Conservation (phyloP, 2,888 invertebrate genomes). For the Pollenia griseotomentosa region DNA sequence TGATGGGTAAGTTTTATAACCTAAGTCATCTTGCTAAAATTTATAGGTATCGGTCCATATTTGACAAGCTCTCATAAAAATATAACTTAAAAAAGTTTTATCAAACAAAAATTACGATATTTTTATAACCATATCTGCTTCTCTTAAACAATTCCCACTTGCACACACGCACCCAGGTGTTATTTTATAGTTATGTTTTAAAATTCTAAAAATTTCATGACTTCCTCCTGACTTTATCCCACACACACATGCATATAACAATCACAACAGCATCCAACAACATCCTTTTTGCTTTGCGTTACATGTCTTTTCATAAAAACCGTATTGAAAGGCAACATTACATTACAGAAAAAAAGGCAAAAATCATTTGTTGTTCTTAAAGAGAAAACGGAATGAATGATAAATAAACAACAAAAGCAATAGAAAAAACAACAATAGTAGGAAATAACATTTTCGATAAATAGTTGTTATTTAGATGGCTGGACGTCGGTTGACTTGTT, state of each 20-base stretch:
- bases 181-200: slow-evolving; percentile 35
- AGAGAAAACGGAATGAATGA: too few relatives aligned
- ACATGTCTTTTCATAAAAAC: slow-evolving; percentile 29
- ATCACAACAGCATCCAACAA: slow-evolving; percentile 22
- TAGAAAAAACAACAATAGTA: background rate
- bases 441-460: slow-evolving; percentile 17
- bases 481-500: slow-evolving; percentile 46
- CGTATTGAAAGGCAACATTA: slow-evolving; percentile 8
- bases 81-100: too few relatives aligned
- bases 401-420: background rate
- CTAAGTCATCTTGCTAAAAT: too few relatives aligned
- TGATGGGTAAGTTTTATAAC: too few relatives aligned
- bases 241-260: slow-evolving; percentile 12
- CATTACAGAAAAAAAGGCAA: background rate
- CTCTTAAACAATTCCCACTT: background rate
- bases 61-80: too few relatives aligned
- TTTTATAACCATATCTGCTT: slow-evolving; percentile 7
- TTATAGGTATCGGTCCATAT: too few relatives aligned
- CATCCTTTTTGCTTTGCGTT: slow-evolving; percentile 62
- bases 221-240: slow-evolving; percentile 71
- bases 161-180: slow-evolving; percentile 59
- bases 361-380: too few relatives aligned
- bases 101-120: background rate
- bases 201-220: slow-evolving; percentile 56
- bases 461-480: slow-evolving; percentile 21